Base-by-base conservation (phyloP, 2,797 vertebrate genomes). In the Gastrophryne carolinensis region DNA sequence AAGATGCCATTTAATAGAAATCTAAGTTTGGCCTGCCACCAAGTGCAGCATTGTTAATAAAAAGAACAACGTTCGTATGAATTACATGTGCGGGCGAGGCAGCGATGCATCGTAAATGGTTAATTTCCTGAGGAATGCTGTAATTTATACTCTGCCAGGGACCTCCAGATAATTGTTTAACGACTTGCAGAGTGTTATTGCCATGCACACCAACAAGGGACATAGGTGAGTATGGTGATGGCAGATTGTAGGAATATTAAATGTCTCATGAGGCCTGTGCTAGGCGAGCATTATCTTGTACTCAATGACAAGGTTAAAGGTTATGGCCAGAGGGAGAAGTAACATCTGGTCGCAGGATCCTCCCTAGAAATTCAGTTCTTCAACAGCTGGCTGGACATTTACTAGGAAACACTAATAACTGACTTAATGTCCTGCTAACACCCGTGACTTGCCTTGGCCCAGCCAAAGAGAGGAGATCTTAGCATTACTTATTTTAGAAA, bases 231-330 rank as follows among this genome's bases (percentile, higher is more conserved):
- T 64, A 61, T 73, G 61, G 61, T 13, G 15, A 52, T 41, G 34
- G 56, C 73, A 75, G 73, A 68, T 61, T 75, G 41, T 69, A 65
- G 62, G 73, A 75, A 68, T 58, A 67, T 60, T 58, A 35, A 26
- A 26, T 65, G 24, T 41, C 63, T 49, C 63, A 17, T 24, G 26
- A 19, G 37, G 11, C 30, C 9, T 24, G 12, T 37, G 53, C 41
- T 67, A 52, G 49, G 58, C 60, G 8, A 7, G 30, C 32, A 62
- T 69, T 69, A 69, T 58, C 73, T 32, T 53, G 64, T 52, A 61
- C 15, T 1, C 56, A 52, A 5, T 60, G 32, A 24, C 17, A 2
- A 75, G 73, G 64, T 41, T 60, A 75, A 52, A 61, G 64, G 64
- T 26, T 17, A 35, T 32, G 61, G 32, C 8, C 29, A 52, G 5